These are phyloP conservation scores for Zelostemma sp. DNA, from an alignment of 1,140 invertebrate genomes.

Conservation along the genomic window DNA sequence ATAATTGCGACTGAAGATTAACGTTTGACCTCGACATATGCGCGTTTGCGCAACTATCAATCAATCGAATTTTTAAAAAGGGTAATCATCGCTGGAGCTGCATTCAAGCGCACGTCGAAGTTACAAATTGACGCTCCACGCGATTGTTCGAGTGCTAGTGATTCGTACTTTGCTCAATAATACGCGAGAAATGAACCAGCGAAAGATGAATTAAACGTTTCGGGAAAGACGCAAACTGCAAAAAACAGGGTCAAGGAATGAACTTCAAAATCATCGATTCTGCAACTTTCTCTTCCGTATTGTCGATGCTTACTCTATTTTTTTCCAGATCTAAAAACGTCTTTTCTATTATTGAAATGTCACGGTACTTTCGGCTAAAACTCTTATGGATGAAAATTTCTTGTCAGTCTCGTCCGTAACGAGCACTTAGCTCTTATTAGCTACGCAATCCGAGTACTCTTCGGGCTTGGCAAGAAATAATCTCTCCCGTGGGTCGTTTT, in stretches of 20 bases:
- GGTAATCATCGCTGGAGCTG: background rate
- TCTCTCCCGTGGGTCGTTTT: background rate
- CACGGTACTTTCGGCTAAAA: background rate
- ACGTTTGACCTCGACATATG: background rate
- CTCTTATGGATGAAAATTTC: constrained; percentile 2
- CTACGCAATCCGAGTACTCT: constrained; percentile 20
- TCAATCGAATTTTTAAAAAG: background rate
- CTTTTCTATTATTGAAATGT: too few relatives aligned
- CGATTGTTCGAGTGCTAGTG: constrained; percentile 8
- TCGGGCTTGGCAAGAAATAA: background rate
- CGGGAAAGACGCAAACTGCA: constrained; percentile 20
- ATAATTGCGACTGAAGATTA: background rate
- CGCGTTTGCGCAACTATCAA: background rate
- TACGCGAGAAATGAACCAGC: constrained; percentile 31
- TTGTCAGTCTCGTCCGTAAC: constrained; percentile 20
- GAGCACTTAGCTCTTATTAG: constrained; percentile 53
- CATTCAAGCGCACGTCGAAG: background rate
- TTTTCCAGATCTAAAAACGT: too few relatives aligned
- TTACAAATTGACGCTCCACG: constrained; percentile 3
- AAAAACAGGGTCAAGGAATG: constrained; percentile 34
- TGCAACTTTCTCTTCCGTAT: too few relatives aligned
- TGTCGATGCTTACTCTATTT: too few relatives aligned
- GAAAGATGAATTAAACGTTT: constrained; percentile 50
- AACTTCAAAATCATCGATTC: constrained; percentile 43
- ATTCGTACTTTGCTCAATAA: constrained; percentile 4